Conservation (phyloP, 2,113 vertebrate species). For the Speoplatyrhinus poulsoni region DNA sequence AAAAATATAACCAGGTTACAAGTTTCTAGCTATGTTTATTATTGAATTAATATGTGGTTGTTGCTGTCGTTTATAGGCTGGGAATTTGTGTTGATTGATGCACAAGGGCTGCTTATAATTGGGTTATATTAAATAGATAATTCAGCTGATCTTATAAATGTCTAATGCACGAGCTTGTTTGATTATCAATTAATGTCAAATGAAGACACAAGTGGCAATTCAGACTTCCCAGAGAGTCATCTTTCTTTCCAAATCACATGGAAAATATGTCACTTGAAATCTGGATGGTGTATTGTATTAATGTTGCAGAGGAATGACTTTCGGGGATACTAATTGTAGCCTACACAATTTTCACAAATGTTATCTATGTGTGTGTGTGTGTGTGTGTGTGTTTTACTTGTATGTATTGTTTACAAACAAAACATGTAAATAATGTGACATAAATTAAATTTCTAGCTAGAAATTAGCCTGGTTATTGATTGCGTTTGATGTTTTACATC, state of each 20-base stretch:
- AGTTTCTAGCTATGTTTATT: constrained; percentile 63
- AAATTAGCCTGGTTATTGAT: too few relatives aligned
- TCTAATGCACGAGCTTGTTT: constrained; percentile 70
- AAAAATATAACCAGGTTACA: constrained; percentile 34
- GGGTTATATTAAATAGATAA: constrained; percentile 75
- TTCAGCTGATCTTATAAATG: constrained; percentile 73
- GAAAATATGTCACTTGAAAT: neutral
- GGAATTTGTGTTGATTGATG: constrained; percentile 70
- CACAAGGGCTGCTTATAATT: constrained; percentile 69
- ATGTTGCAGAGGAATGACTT: too few relatives aligned
- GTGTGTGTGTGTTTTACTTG: too few relatives aligned
- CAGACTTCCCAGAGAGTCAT: constrained; percentile 38
- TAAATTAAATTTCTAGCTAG: too few relatives aligned
- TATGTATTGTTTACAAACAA: too few relatives aligned
- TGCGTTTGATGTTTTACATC: too few relatives aligned
- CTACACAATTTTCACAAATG: too few relatives aligned
- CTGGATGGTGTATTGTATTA: too few relatives aligned
- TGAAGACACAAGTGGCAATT: constrained; percentile 51
- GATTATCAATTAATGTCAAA: constrained; percentile 74
- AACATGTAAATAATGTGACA: too few relatives aligned
- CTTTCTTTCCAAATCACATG: constrained; percentile 4
- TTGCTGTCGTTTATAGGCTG: constrained; percentile 57
- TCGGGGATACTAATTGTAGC: too few relatives aligned
- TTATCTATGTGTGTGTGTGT: too few relatives aligned
- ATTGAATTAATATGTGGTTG: constrained; percentile 63